Base-by-base conservation (phyloP, 2,888 invertebrate genomes). In the Loripinus fragilis region DNA sequence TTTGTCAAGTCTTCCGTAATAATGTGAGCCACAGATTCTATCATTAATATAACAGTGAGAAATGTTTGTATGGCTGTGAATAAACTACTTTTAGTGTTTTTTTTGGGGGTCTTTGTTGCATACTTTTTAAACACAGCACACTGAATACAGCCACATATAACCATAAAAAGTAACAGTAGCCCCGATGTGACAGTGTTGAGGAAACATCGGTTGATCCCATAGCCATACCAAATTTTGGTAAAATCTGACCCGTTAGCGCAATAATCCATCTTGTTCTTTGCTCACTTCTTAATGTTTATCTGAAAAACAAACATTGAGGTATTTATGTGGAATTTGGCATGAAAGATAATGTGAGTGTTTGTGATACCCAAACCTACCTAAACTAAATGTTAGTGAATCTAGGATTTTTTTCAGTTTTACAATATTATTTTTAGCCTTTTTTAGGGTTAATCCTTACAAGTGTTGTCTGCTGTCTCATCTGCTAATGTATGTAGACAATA, bases 181-280 rank as follows among this genome's bases (percentile, higher is more conserved):
- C 95, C 94, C 2, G 96, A 95, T 0, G 96, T 95, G 48, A 97
- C 94, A 0, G 98, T 98, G 89, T 98, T 97, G 95, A 97, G 96
- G 92, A 98, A 98, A 94, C 98, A 99, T 25, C 87, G 90, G 30
- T 98, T 97, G 87, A 97, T 95, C 69, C 98, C 98, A 95, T 97
- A 96, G 90, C 97, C 95, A 69, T 96, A 94, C 97, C 97, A 97
- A 0, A 88, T 82, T 7, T 86, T 65, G 0, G 87, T 78, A 73
- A 91, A 87, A 48, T 78, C 80, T 12, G 88, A 88, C 10, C 70
- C 77, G 48, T 88, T 87, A 0, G 80, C 85, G 81, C 93, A 93
- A 71, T 87, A 92, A 41, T 77, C 50, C 91, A 91, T 89, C 73
- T 78, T 70, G 48, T n/a, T n/a, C n/a, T n/a, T n/a, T n/a, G n/a